Conservation (phyloP, 2,113 vertebrate genomes). For the Rhabdomys dilectus region DNA sequence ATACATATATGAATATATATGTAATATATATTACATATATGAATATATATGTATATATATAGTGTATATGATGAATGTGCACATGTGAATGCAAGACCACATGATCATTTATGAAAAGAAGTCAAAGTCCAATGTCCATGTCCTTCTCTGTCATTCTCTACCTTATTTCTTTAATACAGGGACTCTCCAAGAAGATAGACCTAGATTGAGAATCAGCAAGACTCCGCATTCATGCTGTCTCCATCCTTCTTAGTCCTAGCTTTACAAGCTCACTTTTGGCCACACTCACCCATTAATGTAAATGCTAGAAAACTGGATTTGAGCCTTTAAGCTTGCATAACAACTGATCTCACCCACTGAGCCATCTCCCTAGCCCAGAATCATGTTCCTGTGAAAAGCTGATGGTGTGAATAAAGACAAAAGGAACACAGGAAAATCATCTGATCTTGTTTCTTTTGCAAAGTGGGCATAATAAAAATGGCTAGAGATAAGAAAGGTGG, state of each 20-base stretch:
- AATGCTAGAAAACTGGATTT: neutral
- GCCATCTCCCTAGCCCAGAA: neutral
- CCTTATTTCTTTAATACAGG: neutral
- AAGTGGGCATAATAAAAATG: neutral
- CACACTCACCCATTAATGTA: neutral
- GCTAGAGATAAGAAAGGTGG: accelerated
- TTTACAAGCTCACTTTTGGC: neutral
- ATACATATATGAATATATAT: neutral
- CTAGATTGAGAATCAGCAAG: neutral
- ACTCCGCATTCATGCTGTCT: neutral
- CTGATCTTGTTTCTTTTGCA: neutral
- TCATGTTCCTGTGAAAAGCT: neutral
- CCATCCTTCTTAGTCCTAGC: neutral
- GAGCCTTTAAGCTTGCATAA: neutral
- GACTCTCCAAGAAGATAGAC: neutral
- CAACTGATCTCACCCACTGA: neutral
- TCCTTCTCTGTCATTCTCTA: neutral
- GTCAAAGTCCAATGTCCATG: neutral
- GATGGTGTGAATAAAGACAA: neutral
- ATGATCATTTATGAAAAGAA: neutral
- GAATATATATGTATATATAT: neutral
- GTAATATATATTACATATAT: neutral
- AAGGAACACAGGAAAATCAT: neutral
- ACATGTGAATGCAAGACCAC: neutral
- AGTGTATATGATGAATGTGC: neutral